Evolutionary conservation across 2,113 vertebrate genomes (phyloP).

Genomic region (Halcyon senegalensis): DNA sequence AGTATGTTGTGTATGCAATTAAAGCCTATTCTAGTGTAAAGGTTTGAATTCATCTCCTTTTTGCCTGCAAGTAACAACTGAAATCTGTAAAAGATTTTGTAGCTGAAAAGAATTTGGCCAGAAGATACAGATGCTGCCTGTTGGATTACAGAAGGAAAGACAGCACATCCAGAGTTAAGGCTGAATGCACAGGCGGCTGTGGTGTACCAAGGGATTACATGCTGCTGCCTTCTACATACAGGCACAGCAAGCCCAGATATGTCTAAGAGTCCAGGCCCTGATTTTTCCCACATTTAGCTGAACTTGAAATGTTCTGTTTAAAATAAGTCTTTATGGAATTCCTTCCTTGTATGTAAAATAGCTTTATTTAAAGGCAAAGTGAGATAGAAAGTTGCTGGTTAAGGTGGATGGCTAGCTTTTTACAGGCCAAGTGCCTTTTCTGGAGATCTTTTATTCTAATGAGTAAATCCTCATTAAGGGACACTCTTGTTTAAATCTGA

Average conservation of each 20-base stretch:
- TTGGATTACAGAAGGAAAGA: neutral
- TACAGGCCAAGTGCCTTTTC: neutral
- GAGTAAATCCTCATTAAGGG: slow-evolving; percentile 33
- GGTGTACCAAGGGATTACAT: neutral
- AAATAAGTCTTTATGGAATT: neutral
- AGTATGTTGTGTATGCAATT: neutral
- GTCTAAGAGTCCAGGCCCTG: neutral
- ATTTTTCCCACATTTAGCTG: slow-evolving; percentile 27
- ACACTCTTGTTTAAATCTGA: slow-evolving; percentile 14
- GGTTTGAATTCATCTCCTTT: neutral
- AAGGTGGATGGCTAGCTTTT: neutral
- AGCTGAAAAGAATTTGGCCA: neutral
- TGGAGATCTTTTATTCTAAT: slow-evolving; percentile 17
- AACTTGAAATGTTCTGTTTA: neutral
- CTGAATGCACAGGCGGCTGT: neutral
- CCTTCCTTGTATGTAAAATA: neutral
- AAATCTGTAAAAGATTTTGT: slow-evolving; percentile 7
- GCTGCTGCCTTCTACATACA: neutral
- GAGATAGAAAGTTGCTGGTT: neutral
- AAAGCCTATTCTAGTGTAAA: neutral
- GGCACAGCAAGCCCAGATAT: rapidly evolving
- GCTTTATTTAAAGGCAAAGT: slow-evolving; percentile 13
- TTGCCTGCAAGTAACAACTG: neutral
- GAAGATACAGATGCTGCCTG: neutral
- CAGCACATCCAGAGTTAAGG: neutral